Evolutionary conservation across 2,888 invertebrate species (phyloP).

Genomic region (Drymonia ruficornis): DNA sequence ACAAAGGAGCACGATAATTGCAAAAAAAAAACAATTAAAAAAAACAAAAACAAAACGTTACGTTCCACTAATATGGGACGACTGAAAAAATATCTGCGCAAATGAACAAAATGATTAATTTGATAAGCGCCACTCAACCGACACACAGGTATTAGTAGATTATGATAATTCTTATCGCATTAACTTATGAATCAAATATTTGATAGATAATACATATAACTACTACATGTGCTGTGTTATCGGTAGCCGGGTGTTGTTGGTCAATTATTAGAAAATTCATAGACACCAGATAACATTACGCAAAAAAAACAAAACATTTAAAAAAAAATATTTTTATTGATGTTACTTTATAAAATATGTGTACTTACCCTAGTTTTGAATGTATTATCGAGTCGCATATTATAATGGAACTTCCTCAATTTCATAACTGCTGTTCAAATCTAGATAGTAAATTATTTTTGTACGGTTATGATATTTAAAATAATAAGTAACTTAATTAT

Average conservation of each 20-base stretch:
- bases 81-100: slow-evolving; percentile 31
- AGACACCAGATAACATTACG: too few species aligned
- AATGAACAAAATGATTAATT: slow-evolving; percentile 44
- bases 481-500: too few species aligned
- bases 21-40: slow-evolving; percentile 37
- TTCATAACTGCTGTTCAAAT: background rate
- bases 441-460: background rate
- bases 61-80: slow-evolving; percentile 7
- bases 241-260: background rate
- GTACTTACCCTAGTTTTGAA: too few species aligned
- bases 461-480: background rate
- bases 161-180: slow-evolving; percentile 57
- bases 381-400: background rate
- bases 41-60: slow-evolving; percentile 30
- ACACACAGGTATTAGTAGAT: slow-evolving; percentile 58
- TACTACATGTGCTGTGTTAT: background rate
- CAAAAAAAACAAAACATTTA: too few species aligned
- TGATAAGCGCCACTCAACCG: slow-evolving; percentile 66
- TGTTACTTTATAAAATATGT: too few species aligned
- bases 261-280: too few species aligned
- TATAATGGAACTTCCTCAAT: background rate
- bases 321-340: too few species aligned
- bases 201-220: slow-evolving; percentile 8
- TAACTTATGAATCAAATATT: slow-evolving; percentile 43
- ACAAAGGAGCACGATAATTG: slow-evolving; percentile 20